phyloP scores from a whole-genome alignment of 2,888 invertebrate species.

The Osmoderma eremita region DNA sequence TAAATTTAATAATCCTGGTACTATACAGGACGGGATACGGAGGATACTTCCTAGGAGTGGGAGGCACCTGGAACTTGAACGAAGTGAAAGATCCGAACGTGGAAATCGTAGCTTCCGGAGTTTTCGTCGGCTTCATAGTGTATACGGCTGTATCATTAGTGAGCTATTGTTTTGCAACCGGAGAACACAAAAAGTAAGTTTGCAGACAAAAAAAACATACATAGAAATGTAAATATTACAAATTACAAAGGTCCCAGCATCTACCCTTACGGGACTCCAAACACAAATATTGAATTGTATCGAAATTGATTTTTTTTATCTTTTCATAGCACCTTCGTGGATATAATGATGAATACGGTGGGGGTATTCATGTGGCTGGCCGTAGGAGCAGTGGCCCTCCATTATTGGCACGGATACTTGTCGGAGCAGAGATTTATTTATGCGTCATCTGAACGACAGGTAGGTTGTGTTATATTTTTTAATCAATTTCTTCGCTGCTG shows the following conservation, averaged over 20 bases:
- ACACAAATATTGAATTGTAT: not conserved
- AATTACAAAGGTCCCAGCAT: not conserved
- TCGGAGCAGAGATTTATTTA: slow-evolving; percentile 80
- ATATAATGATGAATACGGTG: slow-evolving; percentile 88
- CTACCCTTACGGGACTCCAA: too few relatives aligned
- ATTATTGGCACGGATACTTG: slow-evolving; percentile 90
- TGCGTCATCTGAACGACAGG: slow-evolving; percentile 79
- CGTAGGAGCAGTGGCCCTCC: slow-evolving; percentile 85
- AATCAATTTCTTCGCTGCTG: too few relatives aligned
- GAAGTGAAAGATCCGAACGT: slow-evolving; percentile 89
- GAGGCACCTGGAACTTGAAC: slow-evolving; percentile 90
- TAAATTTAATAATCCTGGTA: slow-evolving; percentile 82
- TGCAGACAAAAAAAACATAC: too few relatives aligned
- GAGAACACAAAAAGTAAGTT: slow-evolving; percentile 38
- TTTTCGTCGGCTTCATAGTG: slow-evolving; percentile 88
- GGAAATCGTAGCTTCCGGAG: slow-evolving; percentile 88
- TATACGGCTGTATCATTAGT: slow-evolving; percentile 82
- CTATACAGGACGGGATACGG: slow-evolving; percentile 85
- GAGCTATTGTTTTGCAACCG: slow-evolving; percentile 72
- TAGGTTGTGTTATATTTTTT: too few relatives aligned
- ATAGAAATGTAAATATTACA: slow-evolving; percentile 8
- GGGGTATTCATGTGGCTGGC: slow-evolving; percentile 87
- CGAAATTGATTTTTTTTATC: slow-evolving; percentile 27
- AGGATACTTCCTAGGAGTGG: slow-evolving; percentile 86
- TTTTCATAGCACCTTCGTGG: slow-evolving; percentile 74